Conservation (phyloP, 35 echinoderm and acorn worm species). For the Ophioderma brevispina region DNA sequence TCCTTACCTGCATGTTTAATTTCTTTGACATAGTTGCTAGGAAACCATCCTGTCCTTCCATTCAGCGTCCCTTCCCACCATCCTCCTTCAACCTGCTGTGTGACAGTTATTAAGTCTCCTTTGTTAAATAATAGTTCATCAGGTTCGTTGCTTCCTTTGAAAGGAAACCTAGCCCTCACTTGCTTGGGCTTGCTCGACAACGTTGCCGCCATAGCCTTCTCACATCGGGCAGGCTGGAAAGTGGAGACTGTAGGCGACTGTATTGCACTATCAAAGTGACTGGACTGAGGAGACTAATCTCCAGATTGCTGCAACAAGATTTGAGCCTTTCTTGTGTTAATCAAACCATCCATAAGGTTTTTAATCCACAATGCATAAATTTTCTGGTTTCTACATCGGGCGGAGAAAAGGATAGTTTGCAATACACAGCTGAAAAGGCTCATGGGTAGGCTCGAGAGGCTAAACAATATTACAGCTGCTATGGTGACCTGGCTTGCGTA, state of each 20-base stretch:
- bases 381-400: no score
- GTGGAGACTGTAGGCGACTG: background rate
- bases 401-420: no score
- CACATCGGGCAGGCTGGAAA: background rate
- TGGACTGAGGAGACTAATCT: no score
- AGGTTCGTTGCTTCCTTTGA: conserved; percentile 52
- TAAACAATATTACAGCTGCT: no score
- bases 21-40: conserved; percentile 90
- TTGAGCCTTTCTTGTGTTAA: no score
- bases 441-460: no score
- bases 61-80: conserved; percentile 96
- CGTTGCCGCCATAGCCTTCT: background rate
- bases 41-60: conserved; percentile 88
- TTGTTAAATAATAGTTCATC: conserved; percentile 84
- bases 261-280: background rate
- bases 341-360: no score
- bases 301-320: no score
- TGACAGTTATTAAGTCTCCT: conserved; percentile 86
- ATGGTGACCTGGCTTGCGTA: no score
- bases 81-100: conserved; percentile 83
- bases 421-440: no score
- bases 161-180: conserved; percentile 70
- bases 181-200: background rate
- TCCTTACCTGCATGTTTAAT: conserved; percentile 68
- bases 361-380: no score